Evolutionary conservation across 2,797 vertebrate genomes (phyloP), one percentile per base, ranked within the genome.

Genomic region (Hafferia zeledoni): DNA sequence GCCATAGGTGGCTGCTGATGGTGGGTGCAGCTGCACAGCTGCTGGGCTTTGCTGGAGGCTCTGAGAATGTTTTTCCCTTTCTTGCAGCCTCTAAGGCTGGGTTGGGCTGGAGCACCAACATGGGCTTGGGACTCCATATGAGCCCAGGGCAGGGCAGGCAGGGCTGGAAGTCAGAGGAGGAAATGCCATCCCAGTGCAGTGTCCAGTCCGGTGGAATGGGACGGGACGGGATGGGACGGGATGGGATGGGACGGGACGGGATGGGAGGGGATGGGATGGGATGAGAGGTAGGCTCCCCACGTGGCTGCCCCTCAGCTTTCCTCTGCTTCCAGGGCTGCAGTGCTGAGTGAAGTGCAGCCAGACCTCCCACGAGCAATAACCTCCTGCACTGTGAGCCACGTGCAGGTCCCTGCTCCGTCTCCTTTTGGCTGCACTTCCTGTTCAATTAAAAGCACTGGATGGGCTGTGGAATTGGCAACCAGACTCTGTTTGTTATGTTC

Each of bases 341-440:
- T 55, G 10, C 17, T 1, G 2, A 64, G 25, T 5, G 37, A n/a
- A 49, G 55, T 24, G 47, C 17, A 39, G 44, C 16, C 49, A 57
- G 16, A 57, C 10, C 55, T 56, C 30, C 35, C 16, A 30, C 0
- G 2, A 50, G 57, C 57, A 71, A 16, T 18, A 30, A 18, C 52
- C 53, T 70, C 30, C 49, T n/a, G 55, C 33, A 8, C 1, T 0
- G 1, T 11, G 53, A 41, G 57, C 4, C 2, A 1, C 8, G 37
- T 17, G 22, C 20, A 17, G 70, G 28, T 53, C 35, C 64, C 57
- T 46, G 37, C 43, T 56, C 19, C 37, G n/a, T 63, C 79, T 28
- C 25, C 24, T 17, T 31, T 8, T 41, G 70, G 44, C 69, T 23
- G 6, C 1, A 1, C 30, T 28, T 8, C 11, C 30, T 37, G 24